A percentile compares a stretch with the other conserved stretches of the same genome.
phyloP scores from a whole-genome alignment of 2,113 vertebrate genomes.

The Indri indri region DNA sequence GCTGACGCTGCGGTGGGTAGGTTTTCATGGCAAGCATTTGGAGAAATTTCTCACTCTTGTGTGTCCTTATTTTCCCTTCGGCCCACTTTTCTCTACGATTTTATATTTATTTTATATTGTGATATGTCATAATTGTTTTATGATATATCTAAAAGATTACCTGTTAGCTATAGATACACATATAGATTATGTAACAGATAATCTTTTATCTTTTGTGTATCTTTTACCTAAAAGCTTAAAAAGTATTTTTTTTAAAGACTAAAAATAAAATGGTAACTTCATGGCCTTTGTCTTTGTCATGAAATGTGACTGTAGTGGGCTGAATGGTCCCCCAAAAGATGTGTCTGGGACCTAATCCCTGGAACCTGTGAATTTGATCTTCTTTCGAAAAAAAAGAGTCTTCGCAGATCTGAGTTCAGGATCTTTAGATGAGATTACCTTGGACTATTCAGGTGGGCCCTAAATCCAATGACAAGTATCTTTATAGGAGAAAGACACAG shows the following conservation, averaged over 20 bases:
- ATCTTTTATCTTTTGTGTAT: background rate
- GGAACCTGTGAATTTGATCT: background rate
- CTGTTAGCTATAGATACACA: background rate
- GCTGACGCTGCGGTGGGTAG: too few relatives aligned
- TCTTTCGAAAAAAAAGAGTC: background rate
- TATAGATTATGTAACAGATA: background rate
- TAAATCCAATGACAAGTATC: background rate
- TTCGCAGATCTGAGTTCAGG: background rate
- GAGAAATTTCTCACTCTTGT: background rate
- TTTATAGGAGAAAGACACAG: background rate
- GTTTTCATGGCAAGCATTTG: background rate
- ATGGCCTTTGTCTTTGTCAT: background rate
- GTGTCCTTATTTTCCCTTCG: background rate
- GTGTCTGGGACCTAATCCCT: too few relatives aligned
- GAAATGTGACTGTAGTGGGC: background rate
- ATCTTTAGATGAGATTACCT: background rate
- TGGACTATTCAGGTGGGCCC: background rate
- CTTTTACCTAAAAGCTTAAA: background rate
- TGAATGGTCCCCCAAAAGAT: background rate
- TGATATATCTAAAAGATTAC: background rate
- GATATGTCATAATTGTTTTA: conserved; percentile 24
- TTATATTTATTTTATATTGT: background rate
- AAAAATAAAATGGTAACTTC: background rate
- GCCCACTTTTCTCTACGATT: background rate
- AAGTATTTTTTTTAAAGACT: background rate